Base-by-base conservation (phyloP, 2,888 invertebrate species). In the Drosophila sordidapex region DNA sequence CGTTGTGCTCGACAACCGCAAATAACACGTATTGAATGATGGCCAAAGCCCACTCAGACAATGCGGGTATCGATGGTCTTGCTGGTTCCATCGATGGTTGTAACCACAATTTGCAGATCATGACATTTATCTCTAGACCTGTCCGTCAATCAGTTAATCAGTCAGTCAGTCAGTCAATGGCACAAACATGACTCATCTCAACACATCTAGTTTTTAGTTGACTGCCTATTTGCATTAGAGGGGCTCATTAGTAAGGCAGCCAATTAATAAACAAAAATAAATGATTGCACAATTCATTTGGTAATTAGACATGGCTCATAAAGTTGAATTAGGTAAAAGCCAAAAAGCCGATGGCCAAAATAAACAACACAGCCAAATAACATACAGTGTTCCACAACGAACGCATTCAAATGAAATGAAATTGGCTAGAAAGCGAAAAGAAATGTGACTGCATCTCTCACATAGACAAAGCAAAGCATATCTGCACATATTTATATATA, bases 251-350 rank as follows among this genome's bases (percentile, higher is more conserved):
- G 89, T 70, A 62, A 56, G 75, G 76, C 70, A 74, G 76, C 87
- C 87, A 89, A 88, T 90, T 90, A 89, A 87, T 84, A 90, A 81
- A 71, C 79, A 68, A 80, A 90, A 90, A 90, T 81, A 79, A 79
- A 84, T 87, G 84, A 88, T 87, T 90, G 86, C 86, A 89, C 91
- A 90, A 90, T 86, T 90, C 91, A 91, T 90, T 91, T 89, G 89
- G 82, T 88, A 91, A 91, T 91, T 91, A 91, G 92, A 90, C 83
- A 87, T 89, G 91, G 84, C 90, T 91, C 91, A 91, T 91, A 90
- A 91, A 91, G 77, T 72, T 76, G 89, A 82, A 87, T 87, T 84
- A 84, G 86, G 72, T 74, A 81, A 87, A 79, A 76, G 88, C 73
- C 84, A 76, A 70, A 74, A 60, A 58, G 61, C 49, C 59, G 71